Base-by-base conservation (phyloP, 2,797 vertebrate species). In the Helicolenus hilgendorfi region DNA sequence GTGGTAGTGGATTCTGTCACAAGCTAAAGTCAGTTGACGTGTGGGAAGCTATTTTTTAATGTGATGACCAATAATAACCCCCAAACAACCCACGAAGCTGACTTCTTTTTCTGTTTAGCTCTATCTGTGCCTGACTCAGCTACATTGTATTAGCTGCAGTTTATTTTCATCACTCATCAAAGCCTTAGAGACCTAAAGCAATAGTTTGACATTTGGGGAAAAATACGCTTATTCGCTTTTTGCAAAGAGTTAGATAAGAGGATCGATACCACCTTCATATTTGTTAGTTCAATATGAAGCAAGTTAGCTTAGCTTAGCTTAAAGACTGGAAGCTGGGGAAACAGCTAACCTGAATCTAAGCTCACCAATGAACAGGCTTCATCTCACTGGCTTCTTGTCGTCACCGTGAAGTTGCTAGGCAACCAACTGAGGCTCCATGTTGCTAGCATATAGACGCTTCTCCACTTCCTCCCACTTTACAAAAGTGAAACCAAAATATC, bases 1-100 rank as follows among this genome's bases (percentile, higher is more conserved):
- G 64, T 45, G 41, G 10, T 65, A 35, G 31, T 33, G 56, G 29
- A 55, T 45, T 35, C 18, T 41, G 73, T 72, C 38, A 58, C 59
- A 4, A 10, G 63, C 31, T 73, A 64, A 79, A 83, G 62, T 41
- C 58, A 38, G 20, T n/a, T 56, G 11, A 65, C 65, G 35, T 64
- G 49, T 75, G 36, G 68, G 59, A 72, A 53, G 82, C 60, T 82
- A 65, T 71, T 70, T 93, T 53, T 73, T 79, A 49, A 62, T 22
- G 33, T 4, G 59, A 78, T 79, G 80, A 80, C 67, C 65, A 77
- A 74, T 55, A 63, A 41, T 56, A 65, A 73, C 14, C 35, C 41
- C 29, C 7, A 55, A 64, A 60, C 72, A 74, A 75, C 59, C 59
- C 58, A 72, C 64, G 38, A 35, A 45, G 35, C 56, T 65, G 75